These are phyloP conservation scores for Sebastes aleutianus DNA, from an alignment of 2,797 vertebrate genomes.

Conservation along the genomic window DNA sequence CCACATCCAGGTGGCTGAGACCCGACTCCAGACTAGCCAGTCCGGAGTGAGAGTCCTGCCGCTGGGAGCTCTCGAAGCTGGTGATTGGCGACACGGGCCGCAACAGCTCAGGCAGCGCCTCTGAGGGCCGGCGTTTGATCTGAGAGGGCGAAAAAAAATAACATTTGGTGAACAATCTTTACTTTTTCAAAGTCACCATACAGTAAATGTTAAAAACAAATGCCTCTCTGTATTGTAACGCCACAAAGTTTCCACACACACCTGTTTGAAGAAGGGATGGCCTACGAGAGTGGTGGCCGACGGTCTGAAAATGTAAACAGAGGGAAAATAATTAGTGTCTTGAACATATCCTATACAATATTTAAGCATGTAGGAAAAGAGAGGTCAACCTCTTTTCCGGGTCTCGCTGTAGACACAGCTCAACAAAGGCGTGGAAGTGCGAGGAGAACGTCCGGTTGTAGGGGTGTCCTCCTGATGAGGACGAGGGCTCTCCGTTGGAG, in stretches of 20 bases:
- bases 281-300: slow-evolving; percentile 88
- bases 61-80: slow-evolving; percentile 81
- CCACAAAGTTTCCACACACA: slow-evolving; percentile 59
- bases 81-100: slow-evolving; percentile 90
- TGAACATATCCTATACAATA: neutral
- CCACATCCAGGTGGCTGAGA: slow-evolving; percentile 92
- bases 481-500: slow-evolving; percentile 88
- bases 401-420: slow-evolving; percentile 95
- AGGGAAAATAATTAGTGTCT: neutral
- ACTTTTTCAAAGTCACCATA: neutral
- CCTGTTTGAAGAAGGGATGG: slow-evolving; percentile 99
- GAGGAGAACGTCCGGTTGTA: slow-evolving; percentile 94
- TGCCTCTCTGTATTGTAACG: neutral
- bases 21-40: slow-evolving; percentile 90
- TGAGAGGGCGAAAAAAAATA: slow-evolving; percentile 45
- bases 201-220: neutral
- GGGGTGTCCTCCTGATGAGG: slow-evolving; percentile 83
- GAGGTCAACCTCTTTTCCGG: slow-evolving; percentile 87
- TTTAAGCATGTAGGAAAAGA: neutral
- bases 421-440: slow-evolving; percentile 94
- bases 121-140: slow-evolving; percentile 93
- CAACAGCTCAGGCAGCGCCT: slow-evolving; percentile 93
- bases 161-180: neutral
- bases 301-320: slow-evolving; percentile 80
- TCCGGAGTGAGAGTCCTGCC: slow-evolving; percentile 81